Evolutionary conservation across 1,140 invertebrate genomes (phyloP).

Genomic region (Vollenhovia emeryi): DNA sequence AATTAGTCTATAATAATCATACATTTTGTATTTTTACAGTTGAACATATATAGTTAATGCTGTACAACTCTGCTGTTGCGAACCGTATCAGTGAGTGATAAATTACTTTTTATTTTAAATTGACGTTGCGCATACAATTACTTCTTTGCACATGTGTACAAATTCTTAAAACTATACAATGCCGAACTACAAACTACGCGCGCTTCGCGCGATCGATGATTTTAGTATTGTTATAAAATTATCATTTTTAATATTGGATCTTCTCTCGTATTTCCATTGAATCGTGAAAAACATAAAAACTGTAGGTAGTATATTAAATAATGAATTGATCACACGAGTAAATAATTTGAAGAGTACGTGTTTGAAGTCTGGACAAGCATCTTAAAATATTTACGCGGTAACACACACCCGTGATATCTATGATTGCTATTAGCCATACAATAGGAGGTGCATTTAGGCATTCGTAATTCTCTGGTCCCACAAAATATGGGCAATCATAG

Average conservation of each 20-base stretch:
- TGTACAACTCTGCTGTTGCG: too few relatives aligned
- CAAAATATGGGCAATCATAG: constrained; percentile 54
- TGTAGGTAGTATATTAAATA: background rate
- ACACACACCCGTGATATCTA: constrained; percentile 7
- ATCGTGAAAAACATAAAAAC: background rate
- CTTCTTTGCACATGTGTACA: too few relatives aligned
- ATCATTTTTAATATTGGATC: background rate
- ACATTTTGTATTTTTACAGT: too few relatives aligned
- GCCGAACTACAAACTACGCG: too few relatives aligned
- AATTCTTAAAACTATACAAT: too few relatives aligned
- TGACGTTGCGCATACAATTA: too few relatives aligned
- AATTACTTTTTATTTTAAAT: too few relatives aligned
- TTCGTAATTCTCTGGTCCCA: constrained; percentile 47
- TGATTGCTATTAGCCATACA: constrained; percentile 37
- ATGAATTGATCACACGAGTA: background rate
- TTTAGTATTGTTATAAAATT: background rate
- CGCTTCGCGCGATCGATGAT: too few relatives aligned
- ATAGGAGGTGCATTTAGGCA: background rate
- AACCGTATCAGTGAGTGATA: too few relatives aligned
- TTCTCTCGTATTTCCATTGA: background rate
- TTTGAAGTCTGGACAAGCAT: background rate
- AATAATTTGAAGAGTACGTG: background rate
- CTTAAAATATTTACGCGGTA: constrained; percentile 53
- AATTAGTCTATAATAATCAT: too few relatives aligned
- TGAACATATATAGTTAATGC: too few relatives aligned